phyloP scores from a whole-genome alignment of 1,140 invertebrate species.

The Hyles vespertilio region DNA sequence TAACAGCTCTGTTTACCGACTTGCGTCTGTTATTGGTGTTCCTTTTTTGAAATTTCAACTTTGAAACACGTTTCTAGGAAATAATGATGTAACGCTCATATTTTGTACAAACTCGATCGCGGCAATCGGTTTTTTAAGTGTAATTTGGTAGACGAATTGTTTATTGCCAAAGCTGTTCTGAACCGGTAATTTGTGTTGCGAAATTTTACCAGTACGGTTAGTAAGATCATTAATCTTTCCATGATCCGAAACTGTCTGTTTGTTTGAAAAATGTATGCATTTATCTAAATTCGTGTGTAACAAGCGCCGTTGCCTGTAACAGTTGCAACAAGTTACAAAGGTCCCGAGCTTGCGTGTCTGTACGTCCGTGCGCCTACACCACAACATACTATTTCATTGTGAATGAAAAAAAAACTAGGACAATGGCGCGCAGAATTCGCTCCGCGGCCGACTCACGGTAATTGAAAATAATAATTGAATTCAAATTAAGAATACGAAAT shows the following conservation, averaged over 20 bases:
- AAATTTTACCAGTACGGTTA: slow-evolving; percentile 42
- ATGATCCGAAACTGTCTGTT: slow-evolving; percentile 41
- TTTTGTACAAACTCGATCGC: slow-evolving; percentile 16
- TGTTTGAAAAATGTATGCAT: slow-evolving; percentile 38
- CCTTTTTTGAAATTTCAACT: slow-evolving; percentile 43
- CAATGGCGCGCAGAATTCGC: slow-evolving; percentile 37
- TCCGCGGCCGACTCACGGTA: slow-evolving; percentile 51
- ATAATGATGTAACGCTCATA: slow-evolving; percentile 23
- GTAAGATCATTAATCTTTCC: slow-evolving; percentile 40
- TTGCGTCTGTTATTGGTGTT: slow-evolving; percentile 39
- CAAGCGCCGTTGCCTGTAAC: slow-evolving; percentile 4
- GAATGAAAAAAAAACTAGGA: slow-evolving; percentile 48
- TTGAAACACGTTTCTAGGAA: slow-evolving; percentile 26
- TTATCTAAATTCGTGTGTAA: slow-evolving; percentile 28
- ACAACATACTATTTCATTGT: neutral
- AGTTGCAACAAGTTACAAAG: slow-evolving; percentile 3
- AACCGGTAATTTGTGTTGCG: slow-evolving; percentile 41
- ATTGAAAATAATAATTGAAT: slow-evolving; percentile 73
- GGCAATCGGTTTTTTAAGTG: slow-evolving; percentile 19
- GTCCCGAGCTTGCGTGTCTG: slow-evolving; percentile 3
- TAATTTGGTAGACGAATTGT: slow-evolving; percentile 30
- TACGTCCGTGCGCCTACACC: neutral
- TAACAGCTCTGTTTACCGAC: slow-evolving; percentile 47
- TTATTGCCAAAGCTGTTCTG: slow-evolving; percentile 30
- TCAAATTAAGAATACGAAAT: slow-evolving; percentile 68